Evolutionary conservation across 2,797 vertebrate species (phyloP).

Genomic region (Leptoclinus maculatus): DNA sequence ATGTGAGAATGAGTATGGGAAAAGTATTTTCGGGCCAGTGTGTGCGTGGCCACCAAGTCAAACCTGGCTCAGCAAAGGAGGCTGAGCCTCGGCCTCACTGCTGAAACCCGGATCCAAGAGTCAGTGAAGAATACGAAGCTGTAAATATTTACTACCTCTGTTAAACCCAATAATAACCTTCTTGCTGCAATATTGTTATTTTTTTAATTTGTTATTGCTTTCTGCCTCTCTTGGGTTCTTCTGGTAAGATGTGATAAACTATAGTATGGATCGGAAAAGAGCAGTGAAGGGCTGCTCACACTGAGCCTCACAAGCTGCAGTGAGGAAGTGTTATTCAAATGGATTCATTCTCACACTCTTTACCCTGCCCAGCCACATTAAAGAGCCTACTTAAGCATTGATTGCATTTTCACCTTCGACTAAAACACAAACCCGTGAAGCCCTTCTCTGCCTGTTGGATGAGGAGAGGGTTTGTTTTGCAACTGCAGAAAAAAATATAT

Average conservation of each 20-base stretch:
- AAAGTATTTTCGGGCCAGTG: neutral
- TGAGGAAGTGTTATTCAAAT: slow-evolving; percentile 37
- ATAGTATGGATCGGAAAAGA: slow-evolving; percentile 8
- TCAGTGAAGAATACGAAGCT: neutral
- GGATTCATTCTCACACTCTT: slow-evolving; percentile 32
- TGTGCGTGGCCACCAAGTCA: neutral
- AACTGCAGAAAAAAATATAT: neutral
- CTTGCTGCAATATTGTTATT: neutral
- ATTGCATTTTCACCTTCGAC: slow-evolving; percentile 1
- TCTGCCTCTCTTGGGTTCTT: neutral
- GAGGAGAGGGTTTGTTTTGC: neutral
- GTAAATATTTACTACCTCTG: neutral
- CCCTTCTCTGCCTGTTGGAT: neutral
- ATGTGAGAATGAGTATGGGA: neutral
- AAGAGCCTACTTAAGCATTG: slow-evolving; percentile 2
- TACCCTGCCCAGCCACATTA: slow-evolving; percentile 21
- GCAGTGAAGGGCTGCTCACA: neutral
- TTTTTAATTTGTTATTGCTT: neutral
- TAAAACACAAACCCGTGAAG: slow-evolving; percentile 1
- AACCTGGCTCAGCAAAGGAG: neutral
- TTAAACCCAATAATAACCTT: neutral
- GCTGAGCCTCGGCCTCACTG: accelerated
- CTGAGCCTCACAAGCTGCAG: slow-evolving; percentile 20
- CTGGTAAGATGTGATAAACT: neutral
- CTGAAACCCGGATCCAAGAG: accelerated